These are phyloP conservation scores for Aspidiotus destructor DNA, from an alignment of 2,888 invertebrate species.

Conservation along the genomic window DNA sequence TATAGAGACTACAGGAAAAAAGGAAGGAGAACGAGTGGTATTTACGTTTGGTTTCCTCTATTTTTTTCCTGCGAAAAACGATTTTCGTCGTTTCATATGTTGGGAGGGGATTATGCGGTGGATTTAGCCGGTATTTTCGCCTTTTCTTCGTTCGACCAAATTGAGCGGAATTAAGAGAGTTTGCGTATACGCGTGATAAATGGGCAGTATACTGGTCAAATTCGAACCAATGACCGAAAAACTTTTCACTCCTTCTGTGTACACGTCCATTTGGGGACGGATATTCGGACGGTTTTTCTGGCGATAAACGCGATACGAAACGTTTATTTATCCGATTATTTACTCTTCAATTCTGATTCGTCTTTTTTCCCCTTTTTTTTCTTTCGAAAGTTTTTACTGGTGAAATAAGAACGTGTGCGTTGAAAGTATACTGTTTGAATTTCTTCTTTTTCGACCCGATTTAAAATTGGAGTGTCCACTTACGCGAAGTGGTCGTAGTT, in stretches of 20 bases:
- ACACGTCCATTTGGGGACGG: too few species aligned
- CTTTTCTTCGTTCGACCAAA: slow-evolving; percentile 25
- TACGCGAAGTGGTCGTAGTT: too few species aligned
- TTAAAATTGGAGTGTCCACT: too few species aligned
- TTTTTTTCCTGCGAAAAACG: slow-evolving; percentile 8
- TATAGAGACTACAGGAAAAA: not conserved
- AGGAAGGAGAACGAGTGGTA: slow-evolving; percentile 11
- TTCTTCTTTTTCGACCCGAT: too few species aligned
- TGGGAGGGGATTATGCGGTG: not conserved
- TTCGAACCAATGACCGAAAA: slow-evolving; percentile 32
- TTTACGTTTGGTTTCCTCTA: slow-evolving; percentile 9
- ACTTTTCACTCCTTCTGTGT: slow-evolving; percentile 17
- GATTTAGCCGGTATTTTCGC: slow-evolving; percentile 9
- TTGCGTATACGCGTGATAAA: slow-evolving; percentile 5
- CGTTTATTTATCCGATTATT: too few species aligned
- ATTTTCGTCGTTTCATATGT: not conserved
- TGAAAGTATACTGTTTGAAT: too few species aligned
- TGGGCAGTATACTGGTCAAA: slow-evolving; percentile 30
- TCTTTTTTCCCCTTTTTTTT: too few species aligned
- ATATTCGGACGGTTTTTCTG: too few species aligned
- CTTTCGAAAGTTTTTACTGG: too few species aligned
- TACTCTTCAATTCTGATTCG: too few species aligned
- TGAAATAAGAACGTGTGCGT: too few species aligned
- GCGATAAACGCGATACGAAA: too few species aligned
- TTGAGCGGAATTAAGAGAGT: slow-evolving; percentile 30